phyloP scores from a whole-genome alignment of 2,888 invertebrate genomes.

The Eupithecia centaureata region DNA sequence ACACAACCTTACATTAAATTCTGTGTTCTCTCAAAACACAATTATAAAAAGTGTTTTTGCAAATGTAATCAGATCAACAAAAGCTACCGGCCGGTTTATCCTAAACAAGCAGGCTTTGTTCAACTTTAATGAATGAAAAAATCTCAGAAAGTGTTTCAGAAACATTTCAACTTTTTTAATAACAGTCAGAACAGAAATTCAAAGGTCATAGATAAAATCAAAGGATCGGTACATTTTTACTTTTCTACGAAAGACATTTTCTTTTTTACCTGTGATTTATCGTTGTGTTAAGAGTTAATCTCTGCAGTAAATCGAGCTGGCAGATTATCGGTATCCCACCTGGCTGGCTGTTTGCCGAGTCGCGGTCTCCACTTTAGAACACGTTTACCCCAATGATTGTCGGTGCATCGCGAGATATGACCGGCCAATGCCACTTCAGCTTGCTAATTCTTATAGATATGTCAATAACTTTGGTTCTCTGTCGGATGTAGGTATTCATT shows the following conservation, averaged over 20 bases:
- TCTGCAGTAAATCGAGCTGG: no score
- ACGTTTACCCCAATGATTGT: no score
- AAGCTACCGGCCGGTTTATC: slow-evolving; percentile 18
- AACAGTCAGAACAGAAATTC: slow-evolving; percentile 18
- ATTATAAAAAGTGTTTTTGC: slow-evolving; percentile 12
- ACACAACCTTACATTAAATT: neutral
- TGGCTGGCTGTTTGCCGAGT: no score
- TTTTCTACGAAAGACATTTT: neutral
- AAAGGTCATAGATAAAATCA: slow-evolving; percentile 11
- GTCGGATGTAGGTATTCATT: no score
- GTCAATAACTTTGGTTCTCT: no score
- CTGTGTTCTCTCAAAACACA: slow-evolving; percentile 6
- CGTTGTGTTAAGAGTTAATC: no score
- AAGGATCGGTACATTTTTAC: neutral
- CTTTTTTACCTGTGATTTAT: no score
- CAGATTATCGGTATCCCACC: no score
- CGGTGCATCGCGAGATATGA: no score
- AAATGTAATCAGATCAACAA: slow-evolving; percentile 28
- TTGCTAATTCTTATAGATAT: no score
- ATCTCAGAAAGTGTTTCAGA: slow-evolving; percentile 10
- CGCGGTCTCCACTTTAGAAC: no score
- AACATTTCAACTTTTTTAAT: slow-evolving; percentile 18
- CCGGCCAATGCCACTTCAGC: no score
- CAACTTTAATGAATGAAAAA: slow-evolving; percentile 29
- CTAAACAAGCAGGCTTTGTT: slow-evolving; percentile 24